Conservation (phyloP, 2,797 vertebrate genomes). For the Balearica regulorum region DNA sequence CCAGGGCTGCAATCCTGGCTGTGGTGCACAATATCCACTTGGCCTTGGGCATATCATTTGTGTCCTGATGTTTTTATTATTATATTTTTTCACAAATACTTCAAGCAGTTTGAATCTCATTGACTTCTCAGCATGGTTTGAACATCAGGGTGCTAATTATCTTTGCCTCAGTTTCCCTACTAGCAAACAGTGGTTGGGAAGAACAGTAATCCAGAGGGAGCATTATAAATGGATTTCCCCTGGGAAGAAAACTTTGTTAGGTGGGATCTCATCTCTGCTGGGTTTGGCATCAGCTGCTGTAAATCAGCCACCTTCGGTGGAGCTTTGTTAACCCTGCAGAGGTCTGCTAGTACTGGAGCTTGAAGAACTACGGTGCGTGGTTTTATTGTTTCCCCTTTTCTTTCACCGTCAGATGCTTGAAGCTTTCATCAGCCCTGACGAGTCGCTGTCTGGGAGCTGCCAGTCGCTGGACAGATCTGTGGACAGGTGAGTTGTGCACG, state of each 20-base stretch:
- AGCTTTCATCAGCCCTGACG: constrained; percentile 84
- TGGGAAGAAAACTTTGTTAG: not conserved
- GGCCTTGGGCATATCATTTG: not conserved
- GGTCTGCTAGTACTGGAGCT: not conserved
- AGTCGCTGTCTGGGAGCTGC: constrained; percentile 88
- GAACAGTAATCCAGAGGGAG: not conserved
- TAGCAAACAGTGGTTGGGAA: not conserved
- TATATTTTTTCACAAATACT: not conserved
- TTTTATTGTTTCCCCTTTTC: not conserved
- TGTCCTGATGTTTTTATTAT: not conserved
- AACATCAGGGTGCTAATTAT: not conserved
- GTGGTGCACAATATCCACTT: not conserved
- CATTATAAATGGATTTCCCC: not conserved
- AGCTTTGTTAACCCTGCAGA: not conserved
- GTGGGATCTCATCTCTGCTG: not conserved
- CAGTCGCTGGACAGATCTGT: constrained; percentile 84
- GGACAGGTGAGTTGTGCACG: constrained; percentile 82
- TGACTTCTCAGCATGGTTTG: not conserved
- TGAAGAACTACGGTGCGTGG: not conserved
- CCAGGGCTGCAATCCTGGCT: not conserved
- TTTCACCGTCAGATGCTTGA: constrained; percentile 80
- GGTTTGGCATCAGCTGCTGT: not conserved
- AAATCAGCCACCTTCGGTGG: fast-evolving
- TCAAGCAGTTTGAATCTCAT: not conserved
- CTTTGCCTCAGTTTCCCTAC: not conserved